A percentile compares a stretch with the other conserved stretches of the same genome.
These are phyloP conservation scores for Hypotaenidia philippensis DNA, from an alignment of 2,797 vertebrate species.

Conservation along the genomic window DNA sequence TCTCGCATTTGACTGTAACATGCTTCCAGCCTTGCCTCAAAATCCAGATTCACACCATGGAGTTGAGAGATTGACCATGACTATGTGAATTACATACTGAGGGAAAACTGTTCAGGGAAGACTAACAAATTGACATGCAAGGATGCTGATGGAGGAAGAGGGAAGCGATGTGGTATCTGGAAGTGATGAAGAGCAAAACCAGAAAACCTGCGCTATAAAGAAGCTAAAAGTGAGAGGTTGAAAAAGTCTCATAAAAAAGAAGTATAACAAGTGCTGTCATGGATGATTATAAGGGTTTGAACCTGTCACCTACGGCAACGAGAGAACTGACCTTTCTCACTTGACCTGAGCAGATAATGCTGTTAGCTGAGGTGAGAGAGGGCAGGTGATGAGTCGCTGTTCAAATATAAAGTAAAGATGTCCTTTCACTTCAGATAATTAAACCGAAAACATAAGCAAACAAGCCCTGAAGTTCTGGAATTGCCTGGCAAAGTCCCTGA, in stretches of 20 bases:
- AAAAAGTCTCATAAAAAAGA: constrained; percentile 7
- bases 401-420: constrained; percentile 52
- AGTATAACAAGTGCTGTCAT: constrained; percentile 25
- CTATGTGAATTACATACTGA: neutral
- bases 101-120: neutral
- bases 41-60: neutral
- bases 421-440: constrained; percentile 53
- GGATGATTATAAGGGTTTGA: constrained; percentile 54
- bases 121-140: neutral
- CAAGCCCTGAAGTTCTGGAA: constrained; percentile 30
- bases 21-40: neutral
- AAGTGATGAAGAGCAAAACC: neutral
- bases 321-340: constrained; percentile 34
- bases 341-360: constrained; percentile 47
- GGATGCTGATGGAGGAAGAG: neutral
- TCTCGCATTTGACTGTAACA: neutral
- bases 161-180: neutral
- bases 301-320: constrained; percentile 47
- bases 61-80: neutral
- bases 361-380: constrained; percentile 41
- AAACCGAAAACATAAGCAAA: constrained; percentile 36
- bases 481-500: neutral
- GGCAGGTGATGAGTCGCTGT: constrained; percentile 20
- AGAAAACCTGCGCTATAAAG: neutral
- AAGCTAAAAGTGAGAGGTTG: neutral